These are phyloP conservation scores for Macaria liturata DNA, from an alignment of 2,888 invertebrate species.

Conservation along the genomic window DNA sequence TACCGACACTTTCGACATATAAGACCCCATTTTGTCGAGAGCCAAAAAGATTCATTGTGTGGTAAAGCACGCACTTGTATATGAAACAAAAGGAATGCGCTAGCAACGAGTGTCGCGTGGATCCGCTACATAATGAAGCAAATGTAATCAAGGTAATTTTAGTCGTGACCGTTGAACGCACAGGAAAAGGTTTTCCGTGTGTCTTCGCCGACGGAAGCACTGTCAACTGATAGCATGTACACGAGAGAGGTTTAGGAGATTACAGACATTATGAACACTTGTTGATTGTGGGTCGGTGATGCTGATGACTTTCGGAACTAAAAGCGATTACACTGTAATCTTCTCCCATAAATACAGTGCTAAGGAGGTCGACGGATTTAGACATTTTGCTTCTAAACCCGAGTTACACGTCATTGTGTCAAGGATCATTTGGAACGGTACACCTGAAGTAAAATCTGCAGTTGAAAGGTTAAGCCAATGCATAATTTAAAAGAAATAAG, in stretches of 20 bases:
- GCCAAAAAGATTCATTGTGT: constrained; percentile 5
- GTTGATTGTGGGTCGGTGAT: constrained; percentile 62
- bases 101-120: constrained; percentile 16
- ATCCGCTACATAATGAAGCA: constrained; percentile 19
- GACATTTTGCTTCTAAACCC: constrained; percentile 13
- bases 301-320: constrained; percentile 65
- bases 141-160: constrained; percentile 49
- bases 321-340: constrained; percentile 55
- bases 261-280: constrained; percentile 62
- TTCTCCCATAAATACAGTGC: constrained; percentile 45
- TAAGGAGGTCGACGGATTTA: constrained; percentile 44
- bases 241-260: constrained; percentile 60
- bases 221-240: constrained; percentile 53
- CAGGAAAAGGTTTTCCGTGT: constrained; percentile 55
- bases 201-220: constrained; percentile 60
- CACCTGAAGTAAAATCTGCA: too few species aligned
- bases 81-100: constrained; percentile 30
- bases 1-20: too few species aligned
- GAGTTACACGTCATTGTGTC: constrained; percentile 23
- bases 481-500: too few species aligned
- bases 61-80: constrained; percentile 14
- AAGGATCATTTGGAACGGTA: constrained; percentile 23
- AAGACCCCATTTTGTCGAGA: neutral
- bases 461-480: too few species aligned
- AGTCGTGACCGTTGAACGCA: constrained; percentile 45